A percentile compares a stretch with the other conserved stretches of the same genome.
These are phyloP conservation scores for Seira sanloemensis DNA, from an alignment of 2,888 invertebrate genomes.

Conservation along the genomic window DNA sequence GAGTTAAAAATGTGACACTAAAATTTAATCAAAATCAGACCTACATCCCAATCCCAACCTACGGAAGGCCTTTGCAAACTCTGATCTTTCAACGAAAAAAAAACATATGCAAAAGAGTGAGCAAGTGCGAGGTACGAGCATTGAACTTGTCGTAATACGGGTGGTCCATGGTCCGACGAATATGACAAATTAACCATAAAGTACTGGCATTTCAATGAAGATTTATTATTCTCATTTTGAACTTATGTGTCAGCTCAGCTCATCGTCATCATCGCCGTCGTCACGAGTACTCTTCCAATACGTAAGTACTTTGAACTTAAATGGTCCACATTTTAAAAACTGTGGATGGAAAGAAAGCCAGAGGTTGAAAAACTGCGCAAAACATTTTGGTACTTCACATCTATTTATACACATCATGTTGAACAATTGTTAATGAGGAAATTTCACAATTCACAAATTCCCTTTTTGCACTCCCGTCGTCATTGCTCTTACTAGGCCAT, in stretches of 20 bases:
- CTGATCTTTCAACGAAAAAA: neutral
- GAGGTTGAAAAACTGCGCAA: neutral
- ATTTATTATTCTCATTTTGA: slow-evolving; percentile 50
- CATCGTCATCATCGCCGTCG: neutral
- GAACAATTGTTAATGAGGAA: neutral
- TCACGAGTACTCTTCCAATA: too few relatives aligned
- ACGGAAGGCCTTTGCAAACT: too few relatives aligned
- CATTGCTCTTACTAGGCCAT: too few relatives aligned
- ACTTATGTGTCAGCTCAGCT: slow-evolving; percentile 10
- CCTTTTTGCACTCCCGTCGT: too few relatives aligned
- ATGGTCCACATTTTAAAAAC: neutral
- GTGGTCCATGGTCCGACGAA: neutral
- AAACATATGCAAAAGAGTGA: neutral
- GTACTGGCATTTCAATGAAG: slow-evolving; percentile 46
- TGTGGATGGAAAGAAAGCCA: neutral
- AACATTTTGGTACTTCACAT: neutral
- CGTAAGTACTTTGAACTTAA: too few relatives aligned
- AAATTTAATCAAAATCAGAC: neutral
- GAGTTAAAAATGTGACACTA: neutral
- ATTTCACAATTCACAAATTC: neutral
- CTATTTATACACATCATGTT: neutral
- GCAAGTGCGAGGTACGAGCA: slow-evolving; percentile 18
- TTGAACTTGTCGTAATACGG: slow-evolving; percentile 46
- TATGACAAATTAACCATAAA: slow-evolving; percentile 5
- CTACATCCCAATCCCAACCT: too few relatives aligned